A percentile compares a stretch with the other conserved stretches of the same genome.
Evolutionary conservation across 1,140 invertebrate genomes (phyloP).

Genomic region (Psilanteris sp.): DNA sequence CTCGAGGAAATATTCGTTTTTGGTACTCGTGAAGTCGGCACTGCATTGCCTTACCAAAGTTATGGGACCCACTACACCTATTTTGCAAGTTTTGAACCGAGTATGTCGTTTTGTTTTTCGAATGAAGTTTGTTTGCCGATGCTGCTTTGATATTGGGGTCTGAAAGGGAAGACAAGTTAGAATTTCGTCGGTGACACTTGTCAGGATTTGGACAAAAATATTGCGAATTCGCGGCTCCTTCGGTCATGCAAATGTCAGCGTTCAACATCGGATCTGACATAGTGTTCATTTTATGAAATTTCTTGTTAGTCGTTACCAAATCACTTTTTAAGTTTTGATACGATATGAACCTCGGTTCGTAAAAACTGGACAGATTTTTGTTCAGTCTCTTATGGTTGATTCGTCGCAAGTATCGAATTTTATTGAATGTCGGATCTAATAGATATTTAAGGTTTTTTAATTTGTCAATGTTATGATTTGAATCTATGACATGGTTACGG

Average conservation of each 20-base stretch:
- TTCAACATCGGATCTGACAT: conserved; percentile 74
- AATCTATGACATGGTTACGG: conserved; percentile 73
- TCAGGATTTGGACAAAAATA: conserved; percentile 46
- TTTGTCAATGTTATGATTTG: conserved; percentile 76
- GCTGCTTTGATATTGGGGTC: conserved; percentile 72
- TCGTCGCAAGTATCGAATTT: conserved; percentile 71
- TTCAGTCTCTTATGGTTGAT: conserved; percentile 68
- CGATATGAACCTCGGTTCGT: conserved; percentile 71
- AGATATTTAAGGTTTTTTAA: conserved; percentile 75
- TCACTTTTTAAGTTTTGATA: conserved; percentile 75
- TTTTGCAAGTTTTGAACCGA: conserved; percentile 70
- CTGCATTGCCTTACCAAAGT: conserved; percentile 57
- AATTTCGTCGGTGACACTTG: conserved; percentile 52
- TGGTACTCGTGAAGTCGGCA: conserved; percentile 66
- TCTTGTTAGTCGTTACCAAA: conserved; percentile 34
- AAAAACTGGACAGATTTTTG: conserved; percentile 62
- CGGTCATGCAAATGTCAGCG: conserved; percentile 41
- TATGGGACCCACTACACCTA: conserved; percentile 34
- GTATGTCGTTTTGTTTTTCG: conserved; percentile 13
- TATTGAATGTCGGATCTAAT: conserved; percentile 74
- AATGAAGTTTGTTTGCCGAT: conserved; percentile 23
- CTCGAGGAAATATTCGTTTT: conserved; percentile 42
- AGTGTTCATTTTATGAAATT: conserved; percentile 67
- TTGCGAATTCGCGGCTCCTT: conserved; percentile 27
- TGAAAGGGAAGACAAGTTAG: conserved; percentile 71